Evolutionary conservation across 2,113 vertebrate species (phyloP).

Genomic region (Neotoma lepida): DNA sequence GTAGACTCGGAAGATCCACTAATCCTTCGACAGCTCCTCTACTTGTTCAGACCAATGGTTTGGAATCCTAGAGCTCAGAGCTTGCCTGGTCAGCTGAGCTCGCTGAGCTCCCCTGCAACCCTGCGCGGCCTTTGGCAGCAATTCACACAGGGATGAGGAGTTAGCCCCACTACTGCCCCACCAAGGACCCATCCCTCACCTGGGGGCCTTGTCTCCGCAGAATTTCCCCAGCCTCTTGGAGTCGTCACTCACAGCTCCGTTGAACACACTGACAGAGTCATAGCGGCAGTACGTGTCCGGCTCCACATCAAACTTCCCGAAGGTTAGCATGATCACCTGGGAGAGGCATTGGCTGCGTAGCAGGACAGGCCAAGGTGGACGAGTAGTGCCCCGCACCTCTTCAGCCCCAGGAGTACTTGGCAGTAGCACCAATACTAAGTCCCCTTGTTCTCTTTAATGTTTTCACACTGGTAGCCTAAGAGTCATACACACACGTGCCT

Average conservation of each 20-base stretch:
- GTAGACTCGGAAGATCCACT: background rate
- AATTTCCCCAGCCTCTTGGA: constrained; percentile 91
- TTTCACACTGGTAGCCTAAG: background rate
- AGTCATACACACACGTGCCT: background rate
- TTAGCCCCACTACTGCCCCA: background rate
- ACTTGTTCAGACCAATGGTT: background rate
- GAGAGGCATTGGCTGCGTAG: background rate
- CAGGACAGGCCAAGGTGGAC: background rate
- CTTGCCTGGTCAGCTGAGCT: background rate
- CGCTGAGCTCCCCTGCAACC: background rate
- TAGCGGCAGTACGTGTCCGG: constrained; percentile 92
- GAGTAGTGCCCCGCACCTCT: background rate
- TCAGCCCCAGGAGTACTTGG: background rate
- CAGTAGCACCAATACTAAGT: background rate
- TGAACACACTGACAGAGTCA: constrained; percentile 93
- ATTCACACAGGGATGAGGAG: too few relatives aligned
- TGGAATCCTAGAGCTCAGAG: background rate
- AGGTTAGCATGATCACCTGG: constrained; percentile 92
- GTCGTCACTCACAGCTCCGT: constrained; percentile 89
- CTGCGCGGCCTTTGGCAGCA: background rate
- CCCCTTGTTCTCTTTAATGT: accelerated
- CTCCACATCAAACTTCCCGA: constrained; percentile 93
- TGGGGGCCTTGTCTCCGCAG: constrained; percentile 89
- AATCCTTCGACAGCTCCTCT: background rate
- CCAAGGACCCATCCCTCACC: constrained; percentile 82